Evolutionary conservation across 2,113 vertebrate species (phyloP), one percentile per base, ranked within the genome.

Genomic region (Potamarius usumacintae): DNA sequence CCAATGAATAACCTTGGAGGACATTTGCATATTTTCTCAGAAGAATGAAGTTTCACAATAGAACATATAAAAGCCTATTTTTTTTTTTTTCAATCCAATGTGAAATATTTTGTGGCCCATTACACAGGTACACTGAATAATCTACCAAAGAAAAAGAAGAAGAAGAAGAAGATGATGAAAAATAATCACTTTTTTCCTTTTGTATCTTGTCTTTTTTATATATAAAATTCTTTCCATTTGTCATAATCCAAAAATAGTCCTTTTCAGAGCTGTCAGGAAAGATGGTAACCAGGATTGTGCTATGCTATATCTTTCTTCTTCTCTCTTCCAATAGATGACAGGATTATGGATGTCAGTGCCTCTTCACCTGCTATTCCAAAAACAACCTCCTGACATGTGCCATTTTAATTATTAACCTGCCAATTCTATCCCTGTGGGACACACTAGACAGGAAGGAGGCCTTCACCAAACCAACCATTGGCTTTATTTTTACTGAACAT

Each of bases 401-500:
- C 92, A 90, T 90, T 79, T 89, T 85, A 87, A 84, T 92, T 88
- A 92, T 93, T 92, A 93, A 92, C 90, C 91, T 86, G 62, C 80
- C 88, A 88, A 90, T 91, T 91, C 88, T 92, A 88, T 88, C 91
- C 80, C 85, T 83, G 82, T 71, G 81, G 84, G 84, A 62, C 30
- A 85, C 57, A 71, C 53, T 85, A 83, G 58, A 57, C 55, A 88
- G 76, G 53, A 69, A 71, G 50, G 65, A 87, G 74, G 84, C 69
- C 84, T 87, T 85, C 65, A 71, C 67, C 88, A 87, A 90, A 90
- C 90, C 87, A 87, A 85, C 71, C 80, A 62, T 78, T 84, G 85
- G 87, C 50, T 84, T 90, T 85, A 88, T 82, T 86, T 87, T 89
- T 76, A 88, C n/a, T 86, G 84, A 89, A 89, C 72, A 87, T 81